Evolutionary conservation across 2,797 vertebrate genomes (phyloP).

Genomic region (Phrynocephalus vlangalii): DNA sequence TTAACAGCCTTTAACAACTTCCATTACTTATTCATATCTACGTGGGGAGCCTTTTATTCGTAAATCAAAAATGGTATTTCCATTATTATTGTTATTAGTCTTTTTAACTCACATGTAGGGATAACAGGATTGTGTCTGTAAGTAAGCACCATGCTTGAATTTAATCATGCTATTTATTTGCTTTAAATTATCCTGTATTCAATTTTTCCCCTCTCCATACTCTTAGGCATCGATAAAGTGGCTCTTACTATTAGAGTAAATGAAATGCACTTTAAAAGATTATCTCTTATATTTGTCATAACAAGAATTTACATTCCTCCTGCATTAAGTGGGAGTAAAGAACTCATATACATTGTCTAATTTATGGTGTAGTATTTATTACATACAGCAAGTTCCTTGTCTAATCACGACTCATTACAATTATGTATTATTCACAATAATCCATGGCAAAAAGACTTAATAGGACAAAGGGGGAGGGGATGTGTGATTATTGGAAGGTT

Average conservation of each 20-base stretch:
- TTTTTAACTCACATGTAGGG: constrained; percentile 63
- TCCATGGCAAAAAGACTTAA: constrained; percentile 64
- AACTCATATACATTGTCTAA: constrained; percentile 73
- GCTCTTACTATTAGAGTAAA: constrained; percentile 72
- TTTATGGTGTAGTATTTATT: constrained; percentile 77
- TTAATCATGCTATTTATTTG: constrained; percentile 76
- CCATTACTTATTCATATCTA: constrained; percentile 55
- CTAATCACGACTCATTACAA: constrained; percentile 78
- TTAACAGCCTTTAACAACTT: constrained; percentile 57
- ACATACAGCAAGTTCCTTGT: constrained; percentile 66
- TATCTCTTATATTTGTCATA: constrained; percentile 78
- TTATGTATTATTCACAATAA: constrained; percentile 72
- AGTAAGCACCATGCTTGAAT: constrained; percentile 70
- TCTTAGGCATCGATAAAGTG: constrained; percentile 68
- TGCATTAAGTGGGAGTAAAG: constrained; percentile 75
- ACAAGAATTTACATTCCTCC: constrained; percentile 75
- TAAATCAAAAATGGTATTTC: constrained; percentile 61
- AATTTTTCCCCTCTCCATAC: constrained; percentile 49
- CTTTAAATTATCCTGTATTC: constrained; percentile 75
- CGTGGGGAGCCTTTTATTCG: constrained; percentile 64
- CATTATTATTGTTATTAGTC: constrained; percentile 62
- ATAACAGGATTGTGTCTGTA: constrained; percentile 69
- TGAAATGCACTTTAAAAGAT: constrained; percentile 78
- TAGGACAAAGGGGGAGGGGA: constrained; percentile 42
- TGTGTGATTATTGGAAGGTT: constrained; percentile 50